These are phyloP conservation scores for Hoplias malabaricus DNA, from an alignment of 2,113 vertebrate genomes.

Conservation along the genomic window DNA sequence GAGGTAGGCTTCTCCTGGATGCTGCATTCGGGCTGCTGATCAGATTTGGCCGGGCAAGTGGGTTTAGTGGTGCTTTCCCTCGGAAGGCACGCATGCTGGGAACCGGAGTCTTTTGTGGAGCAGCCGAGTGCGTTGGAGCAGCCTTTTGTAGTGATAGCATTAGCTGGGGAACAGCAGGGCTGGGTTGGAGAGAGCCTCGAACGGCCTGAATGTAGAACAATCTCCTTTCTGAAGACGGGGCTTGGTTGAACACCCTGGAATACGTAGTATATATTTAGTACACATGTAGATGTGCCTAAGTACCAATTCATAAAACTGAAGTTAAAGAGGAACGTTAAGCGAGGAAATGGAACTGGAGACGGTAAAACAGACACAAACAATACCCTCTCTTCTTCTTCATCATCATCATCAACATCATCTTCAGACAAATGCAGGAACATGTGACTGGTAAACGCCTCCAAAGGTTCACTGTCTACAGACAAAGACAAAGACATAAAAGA, in stretches of 20 bases:
- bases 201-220: not conserved
- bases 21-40: not conserved
- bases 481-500: conserved; percentile 14
- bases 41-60: not conserved
- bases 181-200: conserved; percentile 19
- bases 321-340: not conserved
- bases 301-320: not conserved
- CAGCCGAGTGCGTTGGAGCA: not conserved
- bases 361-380: not conserved
- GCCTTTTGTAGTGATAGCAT: not conserved
- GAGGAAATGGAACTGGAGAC: not conserved
- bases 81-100: not conserved
- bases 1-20: not conserved
- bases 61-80: conserved; percentile 1
- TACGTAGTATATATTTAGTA: not conserved
- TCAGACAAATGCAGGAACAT: conserved; percentile 64
- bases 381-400: conserved; percentile 47
- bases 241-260: conserved; percentile 53
- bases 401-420: conserved; percentile 51
- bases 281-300: not conserved
- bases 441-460: conserved; percentile 45
- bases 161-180: not conserved
- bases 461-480: not conserved
- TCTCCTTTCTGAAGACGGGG: conserved; percentile 63
- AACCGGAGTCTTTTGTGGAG: not conserved